Conservation (phyloP, 2,113 vertebrate species). For the Calidris pygmaea region DNA sequence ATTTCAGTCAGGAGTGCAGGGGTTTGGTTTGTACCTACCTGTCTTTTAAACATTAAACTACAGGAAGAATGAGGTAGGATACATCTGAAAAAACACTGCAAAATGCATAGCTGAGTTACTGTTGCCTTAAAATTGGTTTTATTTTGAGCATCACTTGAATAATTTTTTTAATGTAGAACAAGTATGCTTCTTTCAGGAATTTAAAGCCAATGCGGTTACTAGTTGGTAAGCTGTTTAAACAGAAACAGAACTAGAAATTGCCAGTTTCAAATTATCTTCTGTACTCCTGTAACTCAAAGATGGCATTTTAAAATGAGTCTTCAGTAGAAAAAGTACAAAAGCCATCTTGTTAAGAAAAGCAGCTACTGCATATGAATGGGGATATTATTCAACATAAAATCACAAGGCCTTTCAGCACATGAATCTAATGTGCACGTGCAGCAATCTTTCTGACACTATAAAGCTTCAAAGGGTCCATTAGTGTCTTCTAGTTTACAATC, state of each 20-base stretch:
- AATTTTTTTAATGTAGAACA: background rate
- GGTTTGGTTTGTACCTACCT: background rate
- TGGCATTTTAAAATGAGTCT: background rate
- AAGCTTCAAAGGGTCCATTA: constrained; percentile 21
- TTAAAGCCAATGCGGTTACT: background rate
- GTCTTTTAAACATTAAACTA: background rate
- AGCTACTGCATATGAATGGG: background rate
- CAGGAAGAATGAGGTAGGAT: background rate
- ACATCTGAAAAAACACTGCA: background rate
- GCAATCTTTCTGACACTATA: constrained; percentile 14
- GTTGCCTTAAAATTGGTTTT: background rate
- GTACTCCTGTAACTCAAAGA: background rate
- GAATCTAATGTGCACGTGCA: background rate
- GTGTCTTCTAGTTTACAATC: constrained; percentile 16
- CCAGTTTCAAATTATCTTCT: background rate
- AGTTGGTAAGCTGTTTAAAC: background rate
- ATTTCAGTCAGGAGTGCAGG: background rate
- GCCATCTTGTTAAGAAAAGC: background rate
- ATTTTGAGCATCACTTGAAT: background rate
- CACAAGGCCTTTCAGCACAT: background rate
- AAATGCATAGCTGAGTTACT: background rate
- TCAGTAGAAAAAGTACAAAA: background rate
- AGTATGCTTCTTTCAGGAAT: background rate
- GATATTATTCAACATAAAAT: constrained; percentile 32
- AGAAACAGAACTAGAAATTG: background rate